Percentiles rank a stretch among this genome's conserved stretches.
phyloP scores from a whole-genome alignment of 2,797 vertebrate genomes.

The Psittacula echo region DNA sequence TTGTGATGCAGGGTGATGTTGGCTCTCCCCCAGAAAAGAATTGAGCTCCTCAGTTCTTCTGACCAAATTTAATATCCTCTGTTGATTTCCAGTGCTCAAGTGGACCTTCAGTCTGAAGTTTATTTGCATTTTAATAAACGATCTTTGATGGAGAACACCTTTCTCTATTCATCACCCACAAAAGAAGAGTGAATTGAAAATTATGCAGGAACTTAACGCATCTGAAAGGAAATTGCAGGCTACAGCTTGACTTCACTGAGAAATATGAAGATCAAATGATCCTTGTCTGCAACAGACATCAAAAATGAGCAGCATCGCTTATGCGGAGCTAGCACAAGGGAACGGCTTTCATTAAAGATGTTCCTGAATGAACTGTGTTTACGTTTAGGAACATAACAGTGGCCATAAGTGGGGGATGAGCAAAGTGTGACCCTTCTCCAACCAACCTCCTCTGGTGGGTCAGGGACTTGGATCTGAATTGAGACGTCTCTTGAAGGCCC shows the following conservation, averaged over 20 bases:
- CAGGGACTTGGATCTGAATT: not conserved
- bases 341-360: not conserved
- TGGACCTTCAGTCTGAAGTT: constrained; percentile 11
- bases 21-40: not conserved
- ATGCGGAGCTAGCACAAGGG: not conserved
- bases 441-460: not conserved
- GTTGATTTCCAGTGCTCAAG: not conserved
- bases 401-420: not conserved
- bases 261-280: constrained; percentile 27
- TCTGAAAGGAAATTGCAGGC: constrained; percentile 55
- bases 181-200: constrained; percentile 39
- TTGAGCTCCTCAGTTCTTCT: not conserved
- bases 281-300: not conserved
- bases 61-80: not conserved
- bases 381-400: too few relatives aligned
- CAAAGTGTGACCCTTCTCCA: not conserved
- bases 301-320: not conserved
- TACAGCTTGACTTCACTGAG: not conserved
- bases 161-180: constrained; percentile 42
- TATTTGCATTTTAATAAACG: constrained; percentile 65
- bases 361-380: not conserved
- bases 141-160: constrained; percentile 33
- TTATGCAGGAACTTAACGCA: constrained; percentile 5
- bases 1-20: not conserved
- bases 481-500: not conserved